Percentiles rank a stretch among this genome's conserved stretches.
phyloP scores from a whole-genome alignment of 2,888 invertebrate genomes.

The Aelia acuminata region DNA sequence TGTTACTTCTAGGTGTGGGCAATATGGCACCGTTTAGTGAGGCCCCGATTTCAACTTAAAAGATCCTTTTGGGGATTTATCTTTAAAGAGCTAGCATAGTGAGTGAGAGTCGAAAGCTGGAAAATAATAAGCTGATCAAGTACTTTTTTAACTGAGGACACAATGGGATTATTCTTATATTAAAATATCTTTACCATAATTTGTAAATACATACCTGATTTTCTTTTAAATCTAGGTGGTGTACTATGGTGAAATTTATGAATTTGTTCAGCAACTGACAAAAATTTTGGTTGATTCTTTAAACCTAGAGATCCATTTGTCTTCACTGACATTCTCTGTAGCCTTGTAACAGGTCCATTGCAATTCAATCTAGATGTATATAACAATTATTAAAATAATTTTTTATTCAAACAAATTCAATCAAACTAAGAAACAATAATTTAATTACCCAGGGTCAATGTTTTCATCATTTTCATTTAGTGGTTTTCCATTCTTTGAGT shows the following conservation, averaged over 20 bases:
- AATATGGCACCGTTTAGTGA: too few species aligned
- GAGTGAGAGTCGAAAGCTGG: too few species aligned
- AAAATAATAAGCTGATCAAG: too few species aligned
- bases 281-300: slow-evolving; percentile 36
- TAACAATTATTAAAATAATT: background rate
- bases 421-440: background rate
- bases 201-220: slow-evolving; percentile 40
- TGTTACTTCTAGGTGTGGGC: too few species aligned
- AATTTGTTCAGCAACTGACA: slow-evolving; percentile 51
- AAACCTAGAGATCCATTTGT: background rate
- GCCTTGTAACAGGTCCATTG: slow-evolving; percentile 28
- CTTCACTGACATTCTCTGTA: slow-evolving; percentile 47
- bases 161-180: too few species aligned
- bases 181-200: too few species aligned
- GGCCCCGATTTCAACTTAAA: too few species aligned
- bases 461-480: slow-evolving; percentile 36
- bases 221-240: slow-evolving; percentile 54
- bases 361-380: background rate
- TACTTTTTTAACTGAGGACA: too few species aligned
- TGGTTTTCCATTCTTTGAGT: background rate
- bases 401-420: background rate
- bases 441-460: background rate
- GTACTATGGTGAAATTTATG: slow-evolving; percentile 56
- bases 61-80: too few species aligned
- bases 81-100: too few species aligned